Base-by-base conservation (phyloP, 2,888 invertebrate species). In the Spialia ferax region DNA sequence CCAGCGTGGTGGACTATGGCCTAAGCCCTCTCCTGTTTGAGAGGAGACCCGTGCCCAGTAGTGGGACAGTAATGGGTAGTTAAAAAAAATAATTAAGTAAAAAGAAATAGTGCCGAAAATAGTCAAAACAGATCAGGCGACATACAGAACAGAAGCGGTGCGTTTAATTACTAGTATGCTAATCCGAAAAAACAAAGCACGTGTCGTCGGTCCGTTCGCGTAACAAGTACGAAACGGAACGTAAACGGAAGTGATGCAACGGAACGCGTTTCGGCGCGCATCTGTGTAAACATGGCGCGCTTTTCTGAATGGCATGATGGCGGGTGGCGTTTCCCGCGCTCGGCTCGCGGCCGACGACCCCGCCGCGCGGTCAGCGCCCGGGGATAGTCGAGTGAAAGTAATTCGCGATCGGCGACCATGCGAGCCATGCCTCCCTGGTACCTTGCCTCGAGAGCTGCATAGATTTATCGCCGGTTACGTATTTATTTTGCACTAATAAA, bases 301-400 rank as follows among this genome's bases (percentile, higher is more conserved):
- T 89, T 91, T 91, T 88, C 91, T 91, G 91, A 93, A 93, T 93
- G 91, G 91, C 87, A 78, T 78, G 82, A 81, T 84, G 82, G 85
- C 80, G 74, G 63, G 56, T 64, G 57, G 87, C 86, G 88, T 88
- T 90, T 91, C 90, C 90, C 90, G 91, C 91, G 90, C 88, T 84
- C 84, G 84, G 78, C 73, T 69, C 86, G 32, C 61, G 89, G 88
- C 76, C 93, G 90, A 81, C 91, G 92, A 91, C 93, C 88, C 86
- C 82, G 81, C 77, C 45, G 81, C 83, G 81, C 90, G 91, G 91
- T 90, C 90, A 90, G 84, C 91, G 83, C 80, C 82, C 91, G 91
- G 87, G 91, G 91, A 91, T 88, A 91, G 87, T 84, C 84, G 85
- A 93, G 93, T 93, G 93, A 93, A 93, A 93, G 93, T 93, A 92